Evolutionary conservation across 2,113 vertebrate genomes (phyloP), one percentile per base, ranked within the genome.

Genomic region (Lepus timidus): DNA sequence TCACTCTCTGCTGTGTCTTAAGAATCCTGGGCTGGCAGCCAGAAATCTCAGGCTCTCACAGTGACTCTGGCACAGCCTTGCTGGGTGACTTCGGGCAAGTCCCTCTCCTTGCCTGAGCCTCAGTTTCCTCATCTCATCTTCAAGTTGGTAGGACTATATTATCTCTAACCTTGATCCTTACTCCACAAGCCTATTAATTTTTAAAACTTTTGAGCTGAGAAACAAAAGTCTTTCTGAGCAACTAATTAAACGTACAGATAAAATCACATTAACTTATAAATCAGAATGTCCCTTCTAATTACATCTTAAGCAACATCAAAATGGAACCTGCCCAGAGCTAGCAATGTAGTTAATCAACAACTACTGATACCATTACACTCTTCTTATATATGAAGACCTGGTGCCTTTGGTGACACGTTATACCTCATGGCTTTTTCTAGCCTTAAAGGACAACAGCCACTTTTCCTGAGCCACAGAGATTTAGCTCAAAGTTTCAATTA

Each of bases 251-350:
- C 39, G 84, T 87, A 85, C 90, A 96, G 96, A 97, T 95, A 96
- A 95, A 97, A 97, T 96, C 81, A 65, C 84, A 94, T 97, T 97
- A 96, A 93, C 87, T 97, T 94, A 95, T 90, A 97, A 74, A 97
- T 94, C 95, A 97, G 95, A 97, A 83, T 85, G 93, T 90, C 93
- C 89, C 84, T 96, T 95, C 91, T 96, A 97, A 97, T 96, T 94
- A 94, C 55, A 95, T 93, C 94, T 91, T 91, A 91, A 95, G 91
- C 83, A 91, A 88, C 73, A 96, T 87, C 81, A 84, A 16, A 82
- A 49, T 88, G 84, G 71, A 93, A 88, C 73, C 96, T 95, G 90
- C 90, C 93, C 68, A 92, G 82, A 96, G 93, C 84, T 85, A 87
- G 71, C 65, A 49, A 36, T 0, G 2, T 23, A 94, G 96, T 94